These are phyloP conservation scores for Solen grandis DNA, from an alignment of 1,140 invertebrate genomes.

Conservation along the genomic window DNA sequence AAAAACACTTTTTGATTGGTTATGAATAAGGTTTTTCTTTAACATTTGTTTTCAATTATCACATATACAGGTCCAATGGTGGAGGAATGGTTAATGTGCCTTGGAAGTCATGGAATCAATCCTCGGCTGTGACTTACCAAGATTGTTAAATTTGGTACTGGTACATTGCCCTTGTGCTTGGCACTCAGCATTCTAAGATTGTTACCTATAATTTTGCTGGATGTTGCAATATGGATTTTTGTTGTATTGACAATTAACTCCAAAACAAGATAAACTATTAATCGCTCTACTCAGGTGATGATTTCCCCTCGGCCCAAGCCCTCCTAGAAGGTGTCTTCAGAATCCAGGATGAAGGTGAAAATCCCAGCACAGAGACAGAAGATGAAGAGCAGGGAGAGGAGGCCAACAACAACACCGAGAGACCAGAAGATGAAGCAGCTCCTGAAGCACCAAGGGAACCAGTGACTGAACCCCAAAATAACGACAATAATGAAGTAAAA, in stretches of 20 bases:
- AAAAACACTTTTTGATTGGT: too few species aligned
- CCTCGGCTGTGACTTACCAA: too few species aligned
- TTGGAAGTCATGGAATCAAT: too few species aligned
- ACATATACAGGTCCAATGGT: too few species aligned
- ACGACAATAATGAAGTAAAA: too few species aligned
- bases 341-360: slow-evolving; percentile 4
- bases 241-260: neutral
- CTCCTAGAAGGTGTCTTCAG: slow-evolving; percentile 39
- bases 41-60: too few species aligned
- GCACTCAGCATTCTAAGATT: too few species aligned
- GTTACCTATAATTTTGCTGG: neutral
- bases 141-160: too few species aligned
- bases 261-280: neutral
- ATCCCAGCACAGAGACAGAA: neutral
- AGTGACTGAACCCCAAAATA: too few species aligned
- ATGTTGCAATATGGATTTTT: neutral
- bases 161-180: neutral
- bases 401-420: neutral
- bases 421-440: neutral
- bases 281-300: slow-evolving; percentile 33
- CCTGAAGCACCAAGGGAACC: neutral
- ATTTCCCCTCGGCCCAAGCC: slow-evolving; percentile 36
- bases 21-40: too few species aligned
- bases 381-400: neutral
- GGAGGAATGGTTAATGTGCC: too few species aligned